Conservation (phyloP, 2,888 invertebrate genomes). For the Prostheceraeus crozeri region DNA sequence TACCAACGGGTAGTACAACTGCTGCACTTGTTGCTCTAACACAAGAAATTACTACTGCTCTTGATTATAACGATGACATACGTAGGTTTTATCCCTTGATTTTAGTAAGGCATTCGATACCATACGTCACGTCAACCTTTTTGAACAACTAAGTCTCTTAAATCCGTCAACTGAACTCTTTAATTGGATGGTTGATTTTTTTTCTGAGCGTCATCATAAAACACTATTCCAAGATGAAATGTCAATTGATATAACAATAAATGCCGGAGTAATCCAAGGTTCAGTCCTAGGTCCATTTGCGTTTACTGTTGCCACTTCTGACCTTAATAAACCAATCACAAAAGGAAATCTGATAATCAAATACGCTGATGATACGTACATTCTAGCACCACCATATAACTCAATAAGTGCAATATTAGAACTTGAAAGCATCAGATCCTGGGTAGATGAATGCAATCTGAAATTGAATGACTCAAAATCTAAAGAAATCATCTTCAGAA, state of each 20-base stretch:
- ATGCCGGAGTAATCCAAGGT: slow-evolving; percentile 28
- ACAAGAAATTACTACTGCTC: slow-evolving; percentile 15
- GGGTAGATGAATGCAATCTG: neutral
- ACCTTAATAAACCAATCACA: slow-evolving; percentile 12
- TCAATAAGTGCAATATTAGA: neutral
- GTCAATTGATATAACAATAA: neutral
- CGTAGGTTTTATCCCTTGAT: slow-evolving; percentile 18
- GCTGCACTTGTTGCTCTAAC: slow-evolving; percentile 24
- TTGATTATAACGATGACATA: slow-evolving; percentile 20
- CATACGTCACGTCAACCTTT: slow-evolving; percentile 26
- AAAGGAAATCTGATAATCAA: slow-evolving; percentile 4
- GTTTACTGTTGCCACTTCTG: slow-evolving; percentile 16
- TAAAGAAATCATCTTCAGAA: slow-evolving; percentile 14
- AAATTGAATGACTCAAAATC: slow-evolving; percentile 9
- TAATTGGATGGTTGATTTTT: slow-evolving; percentile 20
- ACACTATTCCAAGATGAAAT: slow-evolving; percentile 24
- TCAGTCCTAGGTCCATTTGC: slow-evolving; percentile 26
- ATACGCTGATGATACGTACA: slow-evolving; percentile 27
- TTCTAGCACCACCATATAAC: slow-evolving; percentile 6
- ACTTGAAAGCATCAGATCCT: slow-evolving; percentile 6
- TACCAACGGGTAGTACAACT: slow-evolving; percentile 23
- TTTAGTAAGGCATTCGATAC: slow-evolving; percentile 25
- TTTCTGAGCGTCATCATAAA: slow-evolving; percentile 26
- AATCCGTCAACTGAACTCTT: slow-evolving; percentile 7
- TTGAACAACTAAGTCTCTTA: slow-evolving; percentile 17